Conservation (phyloP, 2,797 vertebrate genomes). For the Melanotaenia maccullochi region DNA sequence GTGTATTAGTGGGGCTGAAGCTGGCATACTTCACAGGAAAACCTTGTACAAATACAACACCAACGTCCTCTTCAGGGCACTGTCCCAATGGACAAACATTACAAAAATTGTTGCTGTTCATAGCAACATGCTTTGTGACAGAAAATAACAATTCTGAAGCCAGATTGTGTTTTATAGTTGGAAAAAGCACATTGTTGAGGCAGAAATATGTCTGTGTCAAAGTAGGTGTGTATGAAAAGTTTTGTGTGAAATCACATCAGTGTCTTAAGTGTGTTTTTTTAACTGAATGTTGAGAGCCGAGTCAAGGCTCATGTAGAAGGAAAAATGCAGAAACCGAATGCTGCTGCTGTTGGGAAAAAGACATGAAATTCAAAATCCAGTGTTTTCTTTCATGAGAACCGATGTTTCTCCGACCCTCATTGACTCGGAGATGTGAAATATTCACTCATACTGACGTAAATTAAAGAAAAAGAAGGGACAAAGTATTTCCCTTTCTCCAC, state of each 20-base stretch:
- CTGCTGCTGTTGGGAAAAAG: slow-evolving; percentile 42
- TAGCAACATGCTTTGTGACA: not conserved
- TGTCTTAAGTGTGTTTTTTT: slow-evolving; percentile 39
- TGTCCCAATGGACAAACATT: not conserved
- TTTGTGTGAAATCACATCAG: not conserved
- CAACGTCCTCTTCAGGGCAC: not conserved
- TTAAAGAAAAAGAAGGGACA: not conserved
- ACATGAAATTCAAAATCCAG: slow-evolving; percentile 17
- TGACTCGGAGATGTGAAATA: slow-evolving; percentile 20
- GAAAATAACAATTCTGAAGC: not conserved
- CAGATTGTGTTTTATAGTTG: not conserved
- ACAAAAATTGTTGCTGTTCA: not conserved
- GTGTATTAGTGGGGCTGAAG: not conserved
- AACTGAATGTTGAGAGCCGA: slow-evolving; percentile 63
- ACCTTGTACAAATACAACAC: not conserved
- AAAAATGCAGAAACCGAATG: slow-evolving; percentile 60
- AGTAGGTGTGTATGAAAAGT: slow-evolving; percentile 28
- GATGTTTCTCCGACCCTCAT: slow-evolving; percentile 25
- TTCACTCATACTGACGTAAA: slow-evolving; percentile 25
- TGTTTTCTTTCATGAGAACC: slow-evolving; percentile 13
- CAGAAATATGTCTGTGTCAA: not conserved
- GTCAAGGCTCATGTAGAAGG: slow-evolving; percentile 75
- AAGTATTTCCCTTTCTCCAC: slow-evolving; percentile 34
- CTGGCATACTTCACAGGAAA: not conserved
- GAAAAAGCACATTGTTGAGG: not conserved